These are phyloP conservation scores for Caenorhabditis parvicauda DNA, from an alignment of 2,888 invertebrate genomes.

Conservation along the genomic window DNA sequence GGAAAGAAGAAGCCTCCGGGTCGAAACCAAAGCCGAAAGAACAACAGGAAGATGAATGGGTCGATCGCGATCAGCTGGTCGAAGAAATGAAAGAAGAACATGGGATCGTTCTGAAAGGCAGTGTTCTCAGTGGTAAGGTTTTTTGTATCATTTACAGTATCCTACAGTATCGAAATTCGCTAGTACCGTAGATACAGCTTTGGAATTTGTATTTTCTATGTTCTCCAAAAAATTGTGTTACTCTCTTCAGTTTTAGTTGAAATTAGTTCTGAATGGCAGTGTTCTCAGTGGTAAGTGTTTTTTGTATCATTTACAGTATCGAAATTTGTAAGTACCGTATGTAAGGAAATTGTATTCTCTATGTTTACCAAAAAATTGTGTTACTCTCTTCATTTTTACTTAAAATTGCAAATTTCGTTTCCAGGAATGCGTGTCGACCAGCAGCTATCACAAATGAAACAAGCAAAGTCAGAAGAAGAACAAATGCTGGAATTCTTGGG, in stretches of 20 bases:
- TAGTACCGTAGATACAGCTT: too few species aligned
- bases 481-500: slow-evolving; percentile 43
- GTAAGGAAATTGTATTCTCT: too few species aligned
- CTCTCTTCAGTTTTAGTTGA: too few species aligned
- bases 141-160: too few species aligned
- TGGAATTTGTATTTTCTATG: too few species aligned
- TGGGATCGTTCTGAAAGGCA: slow-evolving; percentile 46
- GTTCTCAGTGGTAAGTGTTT: too few species aligned
- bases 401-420: not conserved
- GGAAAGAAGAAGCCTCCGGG: slow-evolving; percentile 9
- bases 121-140: slow-evolving; percentile 16
- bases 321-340: too few species aligned
- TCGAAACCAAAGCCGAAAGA: slow-evolving; percentile 7
- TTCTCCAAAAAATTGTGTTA: too few species aligned
- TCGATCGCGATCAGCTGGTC: slow-evolving; percentile 45
- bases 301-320: too few species aligned
- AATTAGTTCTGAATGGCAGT: too few species aligned
- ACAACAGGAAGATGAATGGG: slow-evolving; percentile 45
- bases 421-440: slow-evolving; percentile 33
- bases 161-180: not conserved
- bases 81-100: slow-evolving; percentile 61
- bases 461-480: slow-evolving; percentile 27
- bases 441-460: slow-evolving; percentile 29
- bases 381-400: too few species aligned
- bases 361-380: too few species aligned